Evolutionary conservation across 2,797 vertebrate genomes (phyloP).

Genomic region (Myripristis murdjan): DNA sequence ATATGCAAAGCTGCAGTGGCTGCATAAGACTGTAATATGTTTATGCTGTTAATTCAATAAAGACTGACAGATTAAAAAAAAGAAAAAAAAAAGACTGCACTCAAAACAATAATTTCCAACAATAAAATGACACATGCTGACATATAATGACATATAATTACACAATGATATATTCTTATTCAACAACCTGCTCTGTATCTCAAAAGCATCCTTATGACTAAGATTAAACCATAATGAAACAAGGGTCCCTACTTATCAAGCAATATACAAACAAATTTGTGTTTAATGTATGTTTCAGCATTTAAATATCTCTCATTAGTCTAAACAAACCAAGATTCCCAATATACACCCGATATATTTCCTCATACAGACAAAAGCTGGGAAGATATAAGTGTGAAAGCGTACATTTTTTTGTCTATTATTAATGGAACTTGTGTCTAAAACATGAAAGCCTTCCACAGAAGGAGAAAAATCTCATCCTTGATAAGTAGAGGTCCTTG

Average conservation of each 20-base stretch:
- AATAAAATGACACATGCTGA: too few relatives aligned
- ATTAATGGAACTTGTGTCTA: constrained; percentile 16
- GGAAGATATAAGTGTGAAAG: neutral
- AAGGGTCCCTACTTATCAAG: too few relatives aligned
- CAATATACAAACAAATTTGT: neutral
- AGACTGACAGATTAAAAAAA: too few relatives aligned
- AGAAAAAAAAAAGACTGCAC: neutral
- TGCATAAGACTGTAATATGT: too few relatives aligned
- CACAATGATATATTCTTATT: too few relatives aligned
- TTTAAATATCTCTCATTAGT: neutral
- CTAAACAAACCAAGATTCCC: neutral
- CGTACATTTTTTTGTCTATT: constrained; percentile 19
- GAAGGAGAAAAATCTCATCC: constrained; percentile 1
- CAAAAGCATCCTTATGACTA: too few relatives aligned
- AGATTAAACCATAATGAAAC: too few relatives aligned
- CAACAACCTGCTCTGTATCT: neutral
- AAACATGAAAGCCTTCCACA: neutral
- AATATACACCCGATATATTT: neutral
- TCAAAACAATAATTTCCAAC: neutral
- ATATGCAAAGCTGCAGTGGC: too few relatives aligned
- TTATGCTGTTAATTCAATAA: too few relatives aligned
- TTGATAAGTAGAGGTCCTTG: constrained; percentile 22
- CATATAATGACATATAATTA: too few relatives aligned
- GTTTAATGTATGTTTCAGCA: too few relatives aligned
- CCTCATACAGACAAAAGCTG: constrained; percentile 3